Conservation (phyloP, 2,888 invertebrate genomes). For the Strigamia maritima region DNA sequence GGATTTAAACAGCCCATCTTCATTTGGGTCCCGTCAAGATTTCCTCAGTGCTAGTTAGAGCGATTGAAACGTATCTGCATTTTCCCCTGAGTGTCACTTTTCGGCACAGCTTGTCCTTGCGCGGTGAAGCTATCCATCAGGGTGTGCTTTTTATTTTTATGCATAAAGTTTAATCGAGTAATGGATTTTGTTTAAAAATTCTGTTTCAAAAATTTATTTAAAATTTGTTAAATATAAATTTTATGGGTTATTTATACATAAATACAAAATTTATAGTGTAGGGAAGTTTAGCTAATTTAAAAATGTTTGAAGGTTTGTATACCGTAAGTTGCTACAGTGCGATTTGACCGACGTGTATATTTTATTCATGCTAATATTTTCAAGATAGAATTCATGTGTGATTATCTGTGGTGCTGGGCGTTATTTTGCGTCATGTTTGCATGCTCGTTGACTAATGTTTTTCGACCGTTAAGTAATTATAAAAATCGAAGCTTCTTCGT, state of each 20-base stretch:
- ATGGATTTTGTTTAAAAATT: too few relatives aligned
- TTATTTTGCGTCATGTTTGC: too few relatives aligned
- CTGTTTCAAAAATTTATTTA: too few relatives aligned
- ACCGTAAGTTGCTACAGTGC: neutral
- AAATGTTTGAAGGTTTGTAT: neutral
- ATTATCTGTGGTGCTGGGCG: too few relatives aligned
- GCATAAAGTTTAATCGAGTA: too few relatives aligned
- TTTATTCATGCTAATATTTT: neutral
- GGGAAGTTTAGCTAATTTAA: too few relatives aligned
- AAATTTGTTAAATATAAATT: too few relatives aligned
- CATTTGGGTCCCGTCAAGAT: neutral
- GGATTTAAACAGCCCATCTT: neutral
- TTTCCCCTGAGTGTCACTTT: neutral
- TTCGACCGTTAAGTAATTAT: too few relatives aligned
- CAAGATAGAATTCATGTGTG: neutral
- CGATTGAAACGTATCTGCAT: neutral
- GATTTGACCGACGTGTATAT: neutral
- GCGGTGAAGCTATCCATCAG: neutral
- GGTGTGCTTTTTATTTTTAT: neutral
- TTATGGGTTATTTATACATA: too few relatives aligned
- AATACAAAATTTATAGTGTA: too few relatives aligned
- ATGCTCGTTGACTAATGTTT: too few relatives aligned
- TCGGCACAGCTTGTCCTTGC: neutral
- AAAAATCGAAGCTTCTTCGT: too few relatives aligned
- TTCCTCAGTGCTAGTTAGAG: neutral